These are phyloP conservation scores for Globodera rostochiensis DNA, from an alignment of 1,140 invertebrate genomes.

Conservation along the genomic window DNA sequence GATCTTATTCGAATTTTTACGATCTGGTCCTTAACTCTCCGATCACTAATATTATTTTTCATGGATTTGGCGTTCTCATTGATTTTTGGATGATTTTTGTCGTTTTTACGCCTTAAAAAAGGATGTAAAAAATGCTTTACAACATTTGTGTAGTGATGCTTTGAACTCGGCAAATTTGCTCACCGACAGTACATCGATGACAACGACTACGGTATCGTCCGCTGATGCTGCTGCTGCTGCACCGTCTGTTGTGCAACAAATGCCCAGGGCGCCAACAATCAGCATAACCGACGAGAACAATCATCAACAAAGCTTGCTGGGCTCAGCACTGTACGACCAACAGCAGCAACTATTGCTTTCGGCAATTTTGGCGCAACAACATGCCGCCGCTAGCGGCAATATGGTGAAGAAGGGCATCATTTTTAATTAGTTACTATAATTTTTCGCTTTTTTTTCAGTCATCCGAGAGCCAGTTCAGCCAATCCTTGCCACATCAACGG, in stretches of 20 bases:
- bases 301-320: slow-evolving; percentile 44
- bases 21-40: not conserved
- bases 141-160: not conserved
- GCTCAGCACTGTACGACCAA: slow-evolving; percentile 26
- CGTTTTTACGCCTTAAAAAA: too few species aligned
- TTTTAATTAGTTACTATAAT: not conserved
- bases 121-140: too few species aligned
- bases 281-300: slow-evolving; percentile 65
- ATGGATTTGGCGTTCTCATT: too few species aligned
- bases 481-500: slow-evolving; percentile 46
- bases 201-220: slow-evolving; percentile 8
- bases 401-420: slow-evolving; percentile 6
- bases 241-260: slow-evolving; percentile 13
- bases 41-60: too few species aligned
- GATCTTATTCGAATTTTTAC: too few species aligned
- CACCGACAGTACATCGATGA: not conserved
- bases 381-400: not conserved
- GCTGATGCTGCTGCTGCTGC: slow-evolving; percentile 1
- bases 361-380: not conserved
- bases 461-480: slow-evolving; percentile 19
- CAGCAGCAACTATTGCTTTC: slow-evolving; percentile 21
- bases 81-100: too few species aligned
- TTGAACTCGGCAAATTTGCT: not conserved
- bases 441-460: not conserved
- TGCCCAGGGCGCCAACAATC: slow-evolving; percentile 56